Conservation (phyloP, 2,888 invertebrate genomes). For the Pollenia labialis region DNA sequence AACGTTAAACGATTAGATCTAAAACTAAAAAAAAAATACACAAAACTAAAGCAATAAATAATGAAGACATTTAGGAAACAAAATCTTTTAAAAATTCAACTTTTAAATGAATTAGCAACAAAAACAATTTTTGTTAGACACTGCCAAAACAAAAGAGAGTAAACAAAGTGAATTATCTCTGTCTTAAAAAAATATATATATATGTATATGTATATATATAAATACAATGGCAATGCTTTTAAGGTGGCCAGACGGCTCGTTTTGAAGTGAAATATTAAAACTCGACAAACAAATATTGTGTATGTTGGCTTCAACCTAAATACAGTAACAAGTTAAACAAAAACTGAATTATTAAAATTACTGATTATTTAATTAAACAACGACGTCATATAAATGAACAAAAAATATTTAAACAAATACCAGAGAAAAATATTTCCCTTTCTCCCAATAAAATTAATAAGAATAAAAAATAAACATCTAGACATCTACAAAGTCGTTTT, state of each 20-base stretch:
- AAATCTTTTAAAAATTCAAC: slow-evolving; percentile 41
- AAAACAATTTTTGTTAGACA: slow-evolving; percentile 78
- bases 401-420: slow-evolving; percentile 45
- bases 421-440: slow-evolving; percentile 21
- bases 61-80: slow-evolving; percentile 54
- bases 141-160: slow-evolving; percentile 78
- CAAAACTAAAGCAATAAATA: slow-evolving; percentile 61
- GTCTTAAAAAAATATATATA: neutral
- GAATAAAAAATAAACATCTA: slow-evolving; percentile 11
- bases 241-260: slow-evolving; percentile 55
- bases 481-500: slow-evolving; percentile 57
- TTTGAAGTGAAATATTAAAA: slow-evolving; percentile 1
- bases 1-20: slow-evolving; percentile 43
- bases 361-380: slow-evolving; percentile 60
- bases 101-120: slow-evolving; percentile 41
- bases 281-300: slow-evolving; percentile 42
- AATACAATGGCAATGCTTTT: slow-evolving; percentile 29
- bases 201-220: neutral
- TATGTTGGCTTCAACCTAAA: slow-evolving; percentile 15
- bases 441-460: slow-evolving; percentile 15
- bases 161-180: neutral
- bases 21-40: slow-evolving; percentile 23
- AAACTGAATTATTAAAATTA: slow-evolving; percentile 42
- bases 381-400: slow-evolving; percentile 71
- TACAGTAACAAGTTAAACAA: slow-evolving; percentile 16